These are phyloP conservation scores for Nephrotoma guestfalica DNA, from an alignment of 2,888 invertebrate genomes.

Conservation along the genomic window DNA sequence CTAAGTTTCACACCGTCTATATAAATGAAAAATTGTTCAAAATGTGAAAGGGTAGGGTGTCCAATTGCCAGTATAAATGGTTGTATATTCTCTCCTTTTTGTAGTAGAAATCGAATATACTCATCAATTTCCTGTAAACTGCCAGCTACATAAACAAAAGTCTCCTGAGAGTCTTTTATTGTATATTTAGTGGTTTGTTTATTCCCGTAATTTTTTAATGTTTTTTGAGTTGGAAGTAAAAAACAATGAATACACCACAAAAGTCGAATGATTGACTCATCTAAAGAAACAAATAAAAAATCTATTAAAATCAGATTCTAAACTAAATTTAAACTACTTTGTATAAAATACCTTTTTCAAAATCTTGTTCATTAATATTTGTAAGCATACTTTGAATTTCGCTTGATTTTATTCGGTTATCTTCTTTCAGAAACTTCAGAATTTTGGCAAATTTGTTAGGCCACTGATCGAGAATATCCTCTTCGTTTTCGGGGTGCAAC, in stretches of 20 bases:
- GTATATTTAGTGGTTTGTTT: background rate
- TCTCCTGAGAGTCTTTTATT: background rate
- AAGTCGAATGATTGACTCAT: background rate
- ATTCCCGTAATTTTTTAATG: background rate
- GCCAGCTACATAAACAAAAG: background rate
- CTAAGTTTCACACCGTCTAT: background rate
- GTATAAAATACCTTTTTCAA: background rate
- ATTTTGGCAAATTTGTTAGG: background rate
- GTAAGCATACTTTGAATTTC: background rate
- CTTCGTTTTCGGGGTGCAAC: background rate
- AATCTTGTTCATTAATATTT: background rate
- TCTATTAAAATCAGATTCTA: too few relatives aligned
- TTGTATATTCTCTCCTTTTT: background rate
- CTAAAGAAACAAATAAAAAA: background rate
- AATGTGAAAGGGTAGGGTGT: background rate
- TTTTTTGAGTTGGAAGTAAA: slow-evolving; percentile 1
- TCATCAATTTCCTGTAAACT: background rate
- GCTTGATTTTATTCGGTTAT: background rate
- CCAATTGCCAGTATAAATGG: background rate
- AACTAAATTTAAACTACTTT: too few relatives aligned
- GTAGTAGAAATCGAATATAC: background rate
- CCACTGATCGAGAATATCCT: background rate
- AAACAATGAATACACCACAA: slow-evolving; percentile 5
- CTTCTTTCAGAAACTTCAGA: background rate
- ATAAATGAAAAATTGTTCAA: background rate